Evolutionary conservation across 2,888 invertebrate genomes (phyloP), one percentile per base, ranked within the genome.

Genomic region (Myopa tessellatipennis): DNA sequence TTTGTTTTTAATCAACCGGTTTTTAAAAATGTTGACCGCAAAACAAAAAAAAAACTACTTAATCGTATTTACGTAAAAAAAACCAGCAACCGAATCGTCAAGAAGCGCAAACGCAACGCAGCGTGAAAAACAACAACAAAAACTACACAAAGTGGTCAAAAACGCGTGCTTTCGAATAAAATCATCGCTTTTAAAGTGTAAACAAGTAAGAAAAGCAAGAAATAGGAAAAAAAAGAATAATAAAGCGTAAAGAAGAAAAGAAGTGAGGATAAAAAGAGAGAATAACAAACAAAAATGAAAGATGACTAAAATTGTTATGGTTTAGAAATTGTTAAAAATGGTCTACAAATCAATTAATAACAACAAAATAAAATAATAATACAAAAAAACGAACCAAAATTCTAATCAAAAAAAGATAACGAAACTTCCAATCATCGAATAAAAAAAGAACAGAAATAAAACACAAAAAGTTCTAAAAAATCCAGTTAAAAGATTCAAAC

Each of bases 1-100:
- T 58, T 12, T 5, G 58, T 65, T 52, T 63, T 58, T 58, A 55
- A 58, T 52, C 26, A 65, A 74, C 74, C 74, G 74, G 74, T 74
- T 74, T 74, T 65, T 60, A 40, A 12, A 58, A 14, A 26, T 63
- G 0, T 40, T 45, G 68, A 50, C 14, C 68, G 61, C 26, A 34
- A 38, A n/a, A 68, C 68, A 34, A 50, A 18, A 58, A 38, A 71
- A 18, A 58, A 5, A 55, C 70, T 5, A 50, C 5, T n/a, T n/a
- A 45, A 45, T 36, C 67, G 36, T 38, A 38, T 36, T 14, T 26
- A 52, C n/a, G 26, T n/a, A 16, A 50, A 50, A 4, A 50, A 14
- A 52, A 58, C 16, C 14, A 45, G 36, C 4, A 63, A 50, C 2
- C 34, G 18, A 18, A 73, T 12, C 61, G 18, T 26, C 26, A n/a